phyloP scores from a whole-genome alignment of 2,797 vertebrate genomes.

The Pygocentrus nattereri region DNA sequence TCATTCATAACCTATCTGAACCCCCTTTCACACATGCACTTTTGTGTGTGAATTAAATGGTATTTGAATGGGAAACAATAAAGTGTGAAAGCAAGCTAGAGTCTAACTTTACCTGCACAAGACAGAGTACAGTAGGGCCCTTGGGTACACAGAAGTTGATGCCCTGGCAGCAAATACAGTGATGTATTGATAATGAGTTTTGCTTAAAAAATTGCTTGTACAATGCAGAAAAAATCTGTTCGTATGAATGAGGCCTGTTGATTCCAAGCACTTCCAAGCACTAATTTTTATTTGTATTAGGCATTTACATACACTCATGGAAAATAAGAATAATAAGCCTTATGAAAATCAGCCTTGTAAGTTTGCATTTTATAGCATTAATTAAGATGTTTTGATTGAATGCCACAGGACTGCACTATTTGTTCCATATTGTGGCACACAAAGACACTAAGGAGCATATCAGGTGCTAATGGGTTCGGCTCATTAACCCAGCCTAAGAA shows the following conservation, averaged over 20 bases:
- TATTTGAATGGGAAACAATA: not conserved
- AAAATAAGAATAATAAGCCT: not conserved
- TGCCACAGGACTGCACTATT: not conserved
- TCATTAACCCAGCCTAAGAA: constrained; percentile 42
- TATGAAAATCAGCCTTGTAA: not conserved
- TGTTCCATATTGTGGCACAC: constrained; percentile 26
- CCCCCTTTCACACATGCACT: not conserved
- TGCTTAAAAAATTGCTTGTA: too few species aligned
- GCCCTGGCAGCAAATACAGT: too few species aligned
- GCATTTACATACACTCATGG: too few species aligned
- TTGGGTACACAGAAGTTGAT: not conserved
- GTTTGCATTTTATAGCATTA: not conserved
- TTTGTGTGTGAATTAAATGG: not conserved
- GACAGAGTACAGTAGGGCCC: not conserved
- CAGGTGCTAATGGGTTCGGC: constrained; percentile 18
- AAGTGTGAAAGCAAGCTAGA: not conserved
- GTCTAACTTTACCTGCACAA: not conserved
- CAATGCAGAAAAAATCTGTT: not conserved
- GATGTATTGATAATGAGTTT: too few species aligned
- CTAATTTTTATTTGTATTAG: not conserved
- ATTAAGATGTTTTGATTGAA: constrained; percentile 7
- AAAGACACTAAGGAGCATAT: constrained; percentile 23
- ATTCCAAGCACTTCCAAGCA: too few species aligned
- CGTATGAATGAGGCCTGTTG: too few species aligned
- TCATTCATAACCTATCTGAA: not conserved